phyloP scores from a whole-genome alignment of 2,113 vertebrate genomes.

The Elachura formosa region DNA sequence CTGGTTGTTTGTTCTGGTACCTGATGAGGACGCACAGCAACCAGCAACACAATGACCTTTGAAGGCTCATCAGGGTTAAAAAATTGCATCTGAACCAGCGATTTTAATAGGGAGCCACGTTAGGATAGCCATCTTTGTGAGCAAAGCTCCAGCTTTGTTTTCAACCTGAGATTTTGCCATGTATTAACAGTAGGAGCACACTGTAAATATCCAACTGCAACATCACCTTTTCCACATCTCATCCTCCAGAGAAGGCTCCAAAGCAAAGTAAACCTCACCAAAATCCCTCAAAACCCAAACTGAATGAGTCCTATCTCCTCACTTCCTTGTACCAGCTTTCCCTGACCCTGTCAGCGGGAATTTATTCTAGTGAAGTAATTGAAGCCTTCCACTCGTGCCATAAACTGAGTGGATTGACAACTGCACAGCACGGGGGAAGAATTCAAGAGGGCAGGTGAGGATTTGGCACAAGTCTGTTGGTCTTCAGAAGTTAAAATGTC shows the following conservation, averaged over 20 bases:
- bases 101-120: not conserved
- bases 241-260: not conserved
- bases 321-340: not conserved
- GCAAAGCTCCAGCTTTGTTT: not conserved
- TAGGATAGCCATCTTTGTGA: not conserved
- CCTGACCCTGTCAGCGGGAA: not conserved
- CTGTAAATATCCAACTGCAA: not conserved
- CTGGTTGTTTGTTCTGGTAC: not conserved
- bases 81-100: not conserved
- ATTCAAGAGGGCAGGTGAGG: not conserved
- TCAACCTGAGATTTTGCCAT: not conserved
- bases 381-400: not conserved
- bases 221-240: not conserved
- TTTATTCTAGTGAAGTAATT: not conserved
- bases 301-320: not conserved
- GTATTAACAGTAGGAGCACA: not conserved
- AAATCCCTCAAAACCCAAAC: not conserved
- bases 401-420: not conserved
- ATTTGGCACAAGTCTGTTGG: fast-evolving
- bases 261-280: not conserved
- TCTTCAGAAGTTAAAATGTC: not conserved
- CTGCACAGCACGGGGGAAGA: not conserved
- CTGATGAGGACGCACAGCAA: no score
- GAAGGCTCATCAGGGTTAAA: not conserved
- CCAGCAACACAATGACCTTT: not conserved